Percentiles rank a stretch among this genome's conserved stretches.
Conservation (phyloP, 2,888 invertebrate species). For the Cryptus viduatorius region DNA sequence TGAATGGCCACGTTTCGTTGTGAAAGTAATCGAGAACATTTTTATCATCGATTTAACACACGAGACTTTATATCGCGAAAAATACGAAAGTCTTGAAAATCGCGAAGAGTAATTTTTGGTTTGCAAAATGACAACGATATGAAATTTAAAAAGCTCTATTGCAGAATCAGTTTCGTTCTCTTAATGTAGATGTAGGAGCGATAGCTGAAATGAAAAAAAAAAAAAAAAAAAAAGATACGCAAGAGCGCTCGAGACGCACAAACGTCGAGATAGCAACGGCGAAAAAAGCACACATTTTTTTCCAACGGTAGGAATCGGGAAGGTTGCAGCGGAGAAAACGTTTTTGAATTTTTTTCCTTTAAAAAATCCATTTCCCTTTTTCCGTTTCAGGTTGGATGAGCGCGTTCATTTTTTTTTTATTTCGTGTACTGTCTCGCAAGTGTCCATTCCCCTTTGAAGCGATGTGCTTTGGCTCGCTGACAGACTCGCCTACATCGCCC, state of each 20-base stretch:
- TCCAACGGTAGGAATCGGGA: background rate
- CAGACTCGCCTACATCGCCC: slow-evolving; percentile 9
- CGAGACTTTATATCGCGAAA: no score
- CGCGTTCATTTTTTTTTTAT: background rate
- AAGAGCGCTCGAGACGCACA: no score
- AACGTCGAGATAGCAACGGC: background rate
- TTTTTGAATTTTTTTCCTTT: background rate
- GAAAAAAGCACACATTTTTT: background rate
- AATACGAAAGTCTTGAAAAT: no score
- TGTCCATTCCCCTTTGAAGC: slow-evolving; percentile 46
- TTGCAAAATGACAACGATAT: no score
- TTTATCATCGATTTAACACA: background rate
- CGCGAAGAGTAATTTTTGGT: no score
- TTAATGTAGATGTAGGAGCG: no score
- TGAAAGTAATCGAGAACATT: background rate
- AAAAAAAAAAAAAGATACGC: no score
- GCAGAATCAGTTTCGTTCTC: no score
- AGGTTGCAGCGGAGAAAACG: background rate
- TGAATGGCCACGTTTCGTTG: background rate
- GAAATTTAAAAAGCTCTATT: no score
- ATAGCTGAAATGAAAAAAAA: no score
- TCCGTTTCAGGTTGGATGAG: background rate
- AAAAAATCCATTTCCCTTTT: slow-evolving; percentile 18
- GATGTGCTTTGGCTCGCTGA: slow-evolving; percentile 36
- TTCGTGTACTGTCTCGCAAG: slow-evolving; percentile 36